Evolutionary conservation across 2,888 invertebrate genomes (phyloP).

Genomic region (Philereme transversata): DNA sequence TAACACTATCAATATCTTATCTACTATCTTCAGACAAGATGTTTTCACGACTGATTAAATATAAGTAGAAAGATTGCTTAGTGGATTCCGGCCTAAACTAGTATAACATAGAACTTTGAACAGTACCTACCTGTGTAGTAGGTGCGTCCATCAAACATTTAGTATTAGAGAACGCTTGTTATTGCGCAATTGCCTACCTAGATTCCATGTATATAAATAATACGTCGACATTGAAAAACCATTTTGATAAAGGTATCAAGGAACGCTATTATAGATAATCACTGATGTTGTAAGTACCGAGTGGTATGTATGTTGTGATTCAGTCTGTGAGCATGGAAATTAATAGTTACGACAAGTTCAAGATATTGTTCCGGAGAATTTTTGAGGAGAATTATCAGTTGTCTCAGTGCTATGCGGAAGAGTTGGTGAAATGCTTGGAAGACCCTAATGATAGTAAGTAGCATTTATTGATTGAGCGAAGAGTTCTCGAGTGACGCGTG

Average conservation of each 20-base stretch:
- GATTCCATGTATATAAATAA: background rate
- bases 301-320: background rate
- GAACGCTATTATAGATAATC: background rate
- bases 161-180: background rate
- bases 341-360: slow-evolving; percentile 47
- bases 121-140: too few species aligned
- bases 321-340: slow-evolving; percentile 43
- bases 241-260: background rate
- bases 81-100: too few species aligned
- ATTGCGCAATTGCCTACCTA: background rate
- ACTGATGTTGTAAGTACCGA: background rate
- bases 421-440: slow-evolving; percentile 45
- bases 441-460: slow-evolving; percentile 31
- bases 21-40: too few species aligned
- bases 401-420: slow-evolving; percentile 43
- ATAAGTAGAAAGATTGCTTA: too few species aligned
- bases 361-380: slow-evolving; percentile 45
- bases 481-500: too few species aligned
- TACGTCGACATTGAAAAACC: background rate
- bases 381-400: slow-evolving; percentile 47
- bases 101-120: too few species aligned
- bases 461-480: too few species aligned
- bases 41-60: too few species aligned
- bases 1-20: too few species aligned
- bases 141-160: background rate